Evolutionary conservation across 92 coral and sea anemone species (phyloP).

Genomic region (Zoanthus sansibaricus): DNA sequence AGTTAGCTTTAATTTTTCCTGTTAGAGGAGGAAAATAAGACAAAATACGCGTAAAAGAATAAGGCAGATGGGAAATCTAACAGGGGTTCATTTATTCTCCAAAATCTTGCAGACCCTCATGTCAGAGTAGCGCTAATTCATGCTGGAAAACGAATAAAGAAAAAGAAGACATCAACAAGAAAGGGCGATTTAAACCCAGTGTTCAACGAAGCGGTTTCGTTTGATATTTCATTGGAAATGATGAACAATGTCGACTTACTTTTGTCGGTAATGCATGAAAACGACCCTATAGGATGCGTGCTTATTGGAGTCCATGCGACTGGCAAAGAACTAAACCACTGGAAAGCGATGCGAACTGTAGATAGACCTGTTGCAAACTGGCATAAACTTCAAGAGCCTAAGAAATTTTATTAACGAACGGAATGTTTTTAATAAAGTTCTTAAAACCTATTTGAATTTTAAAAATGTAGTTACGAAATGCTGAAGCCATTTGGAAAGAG

Average conservation of each 20-base stretch:
- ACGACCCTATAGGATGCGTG: slow-evolving; percentile 87
- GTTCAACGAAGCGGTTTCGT: slow-evolving; percentile 92
- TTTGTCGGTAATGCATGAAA: slow-evolving; percentile 93
- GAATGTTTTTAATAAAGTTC: neutral
- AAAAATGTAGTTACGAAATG: neutral
- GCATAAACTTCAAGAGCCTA: slow-evolving; percentile 87
- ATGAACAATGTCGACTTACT: slow-evolving; percentile 78
- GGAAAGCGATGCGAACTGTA: slow-evolving; percentile 82
- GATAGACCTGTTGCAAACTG: slow-evolving; percentile 89
- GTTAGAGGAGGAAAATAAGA: no score
- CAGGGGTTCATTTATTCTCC: neutral
- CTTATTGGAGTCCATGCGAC: slow-evolving; percentile 83
- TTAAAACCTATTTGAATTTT: neutral
- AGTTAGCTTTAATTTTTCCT: no score
- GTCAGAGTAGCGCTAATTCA: slow-evolving; percentile 82
- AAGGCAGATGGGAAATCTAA: no score
- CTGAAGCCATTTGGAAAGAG: neutral
- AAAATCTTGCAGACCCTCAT: slow-evolving; percentile 72
- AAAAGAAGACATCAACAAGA: slow-evolving; percentile 88
- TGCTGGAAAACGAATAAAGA: slow-evolving; percentile 83
- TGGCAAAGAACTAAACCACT: slow-evolving; percentile 78
- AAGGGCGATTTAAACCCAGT: slow-evolving; percentile 88
- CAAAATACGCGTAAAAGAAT: no score
- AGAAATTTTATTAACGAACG: slow-evolving; percentile 70
- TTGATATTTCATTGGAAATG: slow-evolving; percentile 80